These are phyloP conservation scores for Galeopsomyia nigrocyanea DNA, from an alignment of 2,888 invertebrate species.

Conservation along the genomic window DNA sequence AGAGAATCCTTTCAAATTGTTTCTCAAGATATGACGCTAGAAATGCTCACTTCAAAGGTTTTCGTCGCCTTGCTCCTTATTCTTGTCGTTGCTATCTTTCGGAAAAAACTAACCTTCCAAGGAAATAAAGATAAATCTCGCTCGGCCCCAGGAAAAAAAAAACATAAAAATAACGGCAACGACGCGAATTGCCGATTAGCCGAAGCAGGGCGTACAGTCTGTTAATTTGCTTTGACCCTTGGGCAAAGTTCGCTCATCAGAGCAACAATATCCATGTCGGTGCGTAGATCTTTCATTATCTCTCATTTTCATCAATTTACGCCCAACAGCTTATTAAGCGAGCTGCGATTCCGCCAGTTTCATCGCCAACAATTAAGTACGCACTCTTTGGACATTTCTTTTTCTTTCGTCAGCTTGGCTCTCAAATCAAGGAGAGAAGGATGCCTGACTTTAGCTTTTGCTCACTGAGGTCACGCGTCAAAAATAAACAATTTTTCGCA, in stretches of 20 bases:
- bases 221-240: background rate
- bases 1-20: slow-evolving; percentile 10
- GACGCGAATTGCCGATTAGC: slow-evolving; percentile 8
- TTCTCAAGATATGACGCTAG: slow-evolving; percentile 3
- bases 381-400: background rate
- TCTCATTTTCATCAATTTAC: slow-evolving; percentile 29
- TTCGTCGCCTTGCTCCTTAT: background rate
- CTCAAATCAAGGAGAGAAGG: too few relatives aligned
- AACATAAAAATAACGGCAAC: background rate
- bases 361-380: slow-evolving; percentile 5
- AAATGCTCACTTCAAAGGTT: slow-evolving; percentile 9
- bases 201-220: background rate
- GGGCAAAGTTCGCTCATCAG: background rate
- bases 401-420: too few relatives aligned
- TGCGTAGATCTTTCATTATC: slow-evolving; percentile 14
- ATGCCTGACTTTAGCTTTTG: too few relatives aligned
- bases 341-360: slow-evolving; percentile 9
- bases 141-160: background rate
- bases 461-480: background rate
- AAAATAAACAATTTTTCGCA: too few relatives aligned
- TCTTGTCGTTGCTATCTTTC: too few relatives aligned
- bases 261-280: slow-evolving; percentile 5
- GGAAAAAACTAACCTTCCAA: background rate
- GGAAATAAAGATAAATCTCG: background rate
- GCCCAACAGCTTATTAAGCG: slow-evolving; percentile 3